Base-by-base conservation (phyloP, 2,797 vertebrate species). In the Pogoniulus pusillus region DNA sequence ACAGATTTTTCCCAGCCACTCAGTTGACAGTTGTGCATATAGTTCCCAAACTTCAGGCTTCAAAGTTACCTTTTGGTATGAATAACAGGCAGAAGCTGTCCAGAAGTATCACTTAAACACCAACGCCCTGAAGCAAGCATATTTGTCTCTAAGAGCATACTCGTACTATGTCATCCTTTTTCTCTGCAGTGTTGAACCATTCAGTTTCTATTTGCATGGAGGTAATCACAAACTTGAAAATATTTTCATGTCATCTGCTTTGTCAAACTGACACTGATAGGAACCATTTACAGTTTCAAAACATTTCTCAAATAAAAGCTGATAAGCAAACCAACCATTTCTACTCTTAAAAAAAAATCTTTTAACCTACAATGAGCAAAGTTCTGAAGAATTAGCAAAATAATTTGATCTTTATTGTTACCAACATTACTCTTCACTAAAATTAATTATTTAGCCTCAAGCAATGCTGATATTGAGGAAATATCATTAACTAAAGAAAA, bases 351-450 rank as follows among this genome's bases (percentile, higher is more conserved):
- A 35, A 18, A 39, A 69, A 79, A 83, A 12, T 27, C 43, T 37
- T 60, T 23, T 69, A 15, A 41, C 41, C 63, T 68, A 3, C 45
- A 60, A 92, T 66, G 35, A 73, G 16, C 24, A 39, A 58, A 84
- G 32, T 84, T 91, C 71, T 84, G 80, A 91, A 88, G 75, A 91
- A 92, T 86, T 94, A 92, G 13, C 70, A 64, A 79, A 89, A 84
- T 91, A 74, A 68, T 84, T 82, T 68, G 37, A 76, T 87, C 64
- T 87, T 60, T 14, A n/a, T 10, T 85, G 47, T 75, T 87, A 78
- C 55, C 49, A 63, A 57, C 45, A 54, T 63, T 69, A 70, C 34
- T 58, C n/a, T 91, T 80, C 69, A 54, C 7, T 22, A 30, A 87
- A 95, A 87, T 47, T 32, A 92, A 84, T 84, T 54, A 71, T 62